These are phyloP conservation scores for Palythoa grandiflora DNA, from an alignment of 92 coral and sea anemone genomes.

Conservation along the genomic window DNA sequence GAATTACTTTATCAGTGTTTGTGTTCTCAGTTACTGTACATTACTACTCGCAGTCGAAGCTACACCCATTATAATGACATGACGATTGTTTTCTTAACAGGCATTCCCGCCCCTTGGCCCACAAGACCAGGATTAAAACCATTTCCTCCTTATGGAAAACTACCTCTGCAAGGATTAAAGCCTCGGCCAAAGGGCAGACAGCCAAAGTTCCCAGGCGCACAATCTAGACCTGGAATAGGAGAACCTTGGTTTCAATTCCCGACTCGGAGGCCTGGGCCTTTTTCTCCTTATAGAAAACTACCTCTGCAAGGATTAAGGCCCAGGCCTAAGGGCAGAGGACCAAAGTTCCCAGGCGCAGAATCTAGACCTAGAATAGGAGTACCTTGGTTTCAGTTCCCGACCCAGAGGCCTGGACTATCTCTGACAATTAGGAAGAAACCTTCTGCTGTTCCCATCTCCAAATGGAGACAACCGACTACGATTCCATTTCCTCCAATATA, in stretches of 20 bases:
- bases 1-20: too few relatives aligned
- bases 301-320: background rate
- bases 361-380: background rate
- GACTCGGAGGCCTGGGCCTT: background rate
- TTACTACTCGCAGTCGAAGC: background rate
- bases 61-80: background rate
- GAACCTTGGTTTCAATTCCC: conserved; percentile 32
- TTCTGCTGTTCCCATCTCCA: background rate
- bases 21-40: background rate
- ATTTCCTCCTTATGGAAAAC: background rate
- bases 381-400: conserved; percentile 28
- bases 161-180: background rate
- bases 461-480: conserved; percentile 16
- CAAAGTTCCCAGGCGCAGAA: background rate
- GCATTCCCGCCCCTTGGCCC: conserved; percentile 8
- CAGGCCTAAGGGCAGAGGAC: background rate
- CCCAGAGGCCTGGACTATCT: background rate
- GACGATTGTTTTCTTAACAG: background rate
- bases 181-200: background rate
- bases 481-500: conserved; percentile 38
- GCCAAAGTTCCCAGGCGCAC: background rate
- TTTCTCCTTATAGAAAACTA: background rate
- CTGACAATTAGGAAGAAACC: background rate
- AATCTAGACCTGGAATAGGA: background rate
- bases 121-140: background rate